Base-by-base conservation (phyloP, 2,113 vertebrate species). In the Corydoras sp. region DNA sequence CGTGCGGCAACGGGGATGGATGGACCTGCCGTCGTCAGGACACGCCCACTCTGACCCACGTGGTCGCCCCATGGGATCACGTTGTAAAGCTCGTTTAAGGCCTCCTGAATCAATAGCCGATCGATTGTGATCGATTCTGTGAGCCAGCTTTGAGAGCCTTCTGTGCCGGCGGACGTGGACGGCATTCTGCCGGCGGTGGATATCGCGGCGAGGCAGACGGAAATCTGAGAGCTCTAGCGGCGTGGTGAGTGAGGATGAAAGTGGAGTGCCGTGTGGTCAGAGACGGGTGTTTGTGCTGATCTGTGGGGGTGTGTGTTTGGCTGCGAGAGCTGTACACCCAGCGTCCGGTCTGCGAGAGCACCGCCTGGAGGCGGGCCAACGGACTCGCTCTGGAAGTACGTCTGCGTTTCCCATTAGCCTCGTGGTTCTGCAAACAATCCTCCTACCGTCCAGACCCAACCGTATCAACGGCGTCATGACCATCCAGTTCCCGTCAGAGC, bases 331-430 rank as follows among this genome's bases (percentile, higher is more conserved):
- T 68, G 5, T 49, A n/a, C 32, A 62, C 51, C 58, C 30, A 53
- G 31, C 31, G 48, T 29, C 51, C 51, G 59, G 31, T 64, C 51
- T 56, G 69, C 48, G 61, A 62, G 55, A 63, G 54, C 62, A 24
- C 51, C 58, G 70, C 68, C 32, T 64, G 70, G 60, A 55, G 18
- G 24, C 63, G n/a, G 24, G 13, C 65, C 65, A 64, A 12, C 53
- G 43, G 30, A 48, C 5, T 65, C 58, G 49, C 54, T 31, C 32
- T 72, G 56, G 18, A 15, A 43, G 53, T 35, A 31, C 31, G 24
- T 56, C 12, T 62, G 12, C 6, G 15, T n/a, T 9, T 54, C 2
- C 4, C 15, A 14, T 66, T 10, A 15, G 5, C 58, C 12, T 30
- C 32, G 50, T 8, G 18, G 63, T 43, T 10, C 15, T 56, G 54